Conservation (phyloP, 2,888 invertebrate species). For the Acanthosepion pharaonis region DNA sequence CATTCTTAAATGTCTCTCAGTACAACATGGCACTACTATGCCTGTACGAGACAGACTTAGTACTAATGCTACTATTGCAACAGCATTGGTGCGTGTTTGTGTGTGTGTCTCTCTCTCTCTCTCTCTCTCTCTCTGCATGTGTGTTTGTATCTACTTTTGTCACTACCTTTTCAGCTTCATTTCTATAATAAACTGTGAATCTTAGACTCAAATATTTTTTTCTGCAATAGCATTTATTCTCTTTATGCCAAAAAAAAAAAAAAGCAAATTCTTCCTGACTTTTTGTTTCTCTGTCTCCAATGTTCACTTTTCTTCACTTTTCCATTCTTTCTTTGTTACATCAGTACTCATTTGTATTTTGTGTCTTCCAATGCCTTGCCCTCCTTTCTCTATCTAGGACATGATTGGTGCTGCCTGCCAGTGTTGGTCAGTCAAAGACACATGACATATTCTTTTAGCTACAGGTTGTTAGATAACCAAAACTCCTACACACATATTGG, state of each 20-base stretch:
- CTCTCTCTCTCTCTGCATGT: neutral
- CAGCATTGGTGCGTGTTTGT: neutral
- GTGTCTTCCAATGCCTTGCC: slow-evolving; percentile 1
- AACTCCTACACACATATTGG: neutral
- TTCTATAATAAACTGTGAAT: neutral
- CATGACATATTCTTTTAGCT: slow-evolving; percentile 1
- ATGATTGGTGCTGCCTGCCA: neutral
- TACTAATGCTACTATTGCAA: slow-evolving; percentile 24
- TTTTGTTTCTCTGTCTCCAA: neutral
- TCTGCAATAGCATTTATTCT: neutral
- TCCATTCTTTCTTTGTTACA: neutral
- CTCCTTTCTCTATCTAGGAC: slow-evolving; percentile 33
- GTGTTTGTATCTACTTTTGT: neutral
- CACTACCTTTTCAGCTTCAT: neutral
- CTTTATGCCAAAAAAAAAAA: neutral
- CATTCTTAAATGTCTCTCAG: slow-evolving; percentile 25
- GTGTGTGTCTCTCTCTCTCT: neutral
- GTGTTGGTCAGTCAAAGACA: neutral
- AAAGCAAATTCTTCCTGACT: neutral
- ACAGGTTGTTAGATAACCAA: neutral
- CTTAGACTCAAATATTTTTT: neutral
- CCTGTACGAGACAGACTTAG: slow-evolving; percentile 38
- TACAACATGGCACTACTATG: slow-evolving; percentile 40
- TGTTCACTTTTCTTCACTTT: neutral
- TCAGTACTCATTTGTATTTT: neutral